Base-by-base conservation (phyloP, 2,888 invertebrate species). In the Ryuthela nishihirai region DNA sequence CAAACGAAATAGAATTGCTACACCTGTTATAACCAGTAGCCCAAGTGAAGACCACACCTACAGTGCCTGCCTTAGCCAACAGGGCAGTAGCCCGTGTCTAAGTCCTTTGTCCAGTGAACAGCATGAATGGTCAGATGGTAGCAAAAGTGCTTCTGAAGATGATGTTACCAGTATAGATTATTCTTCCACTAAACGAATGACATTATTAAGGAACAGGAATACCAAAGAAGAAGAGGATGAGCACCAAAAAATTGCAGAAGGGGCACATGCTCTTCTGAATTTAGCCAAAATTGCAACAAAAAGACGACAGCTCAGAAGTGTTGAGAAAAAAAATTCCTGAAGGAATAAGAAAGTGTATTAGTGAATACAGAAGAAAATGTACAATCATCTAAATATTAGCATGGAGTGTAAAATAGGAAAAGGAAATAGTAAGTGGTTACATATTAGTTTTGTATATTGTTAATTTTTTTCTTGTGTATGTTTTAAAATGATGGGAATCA, bases 31-130 rank as follows among this genome's bases (percentile, higher is more conserved):
- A 69, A 91, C 90, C 3, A 85, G 85, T 48, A 88, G 87, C 69
- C 89, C 91, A 0, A 90, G 89, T 75, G 89, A 90, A 76, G 94
- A 94, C 79, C 93, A 94, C 76, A 91, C 91, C 47, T 94, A 93
- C 77, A 90, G 89, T 64, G 70, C 71, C 40, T 62, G 49, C 21
- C 43, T 58, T 26, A 45, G 42, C 47, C 50, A 47, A 32, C 50
- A 15, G 20, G 48, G 29, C 40, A 32, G 38, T 29, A 54, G 48
- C 41, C 40, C 35, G 12, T 38, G 32, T 48, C 25, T 43, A 6
- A 48, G 26, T 15, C 36, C n/a, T n/a, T 23, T 18, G 10, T 32
- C 41, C 10, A 26, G 40, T 12, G 29, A 29, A 29, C 29, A 9
- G 12, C 29, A 12, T 29, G 29, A 29, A 9, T 29, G 29, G 29